Evolutionary conservation across 2,888 invertebrate genomes (phyloP), one percentile per base, ranked within the genome.

Genomic region (Drosophila fungiperda): DNA sequence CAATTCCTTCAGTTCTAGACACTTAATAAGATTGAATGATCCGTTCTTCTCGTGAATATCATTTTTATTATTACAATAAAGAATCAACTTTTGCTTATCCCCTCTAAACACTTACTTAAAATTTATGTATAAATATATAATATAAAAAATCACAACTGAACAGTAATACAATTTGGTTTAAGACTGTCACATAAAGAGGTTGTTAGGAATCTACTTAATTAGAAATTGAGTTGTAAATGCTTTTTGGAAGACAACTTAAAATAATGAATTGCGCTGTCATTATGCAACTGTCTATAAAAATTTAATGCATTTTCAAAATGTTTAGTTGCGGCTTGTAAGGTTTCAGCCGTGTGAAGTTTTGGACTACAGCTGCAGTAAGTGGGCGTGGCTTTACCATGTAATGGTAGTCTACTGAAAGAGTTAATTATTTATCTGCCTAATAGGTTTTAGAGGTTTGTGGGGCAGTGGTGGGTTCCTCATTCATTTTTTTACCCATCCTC

Each of bases 291-390:
- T 8, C 45, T 8, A 8, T 45, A 23, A 23, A 45, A 23, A 45
- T 45, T 23, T 45, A 45, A 45, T 45, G 45, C 23, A 23, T 45
- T 45, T 45, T 23, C 45, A 45, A 45, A 45, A 45, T 23, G 23
- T 4, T 45, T 45, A 23, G 23, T 45, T 23, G 45, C 45, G 8
- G 45, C 15, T 45, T 45, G 23, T 15, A 23, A 45, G 23, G 45
- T 45, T 23, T 15, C 15, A 45, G 8, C 23, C 45, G 45, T 45
- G 45, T 23, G 45, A 45, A 45, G 23, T 23, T 45, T 45, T 23
- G 45, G 8, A 15, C 8, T 23, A 23, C 1, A 5, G 15, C 45
- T 23, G 15, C 15, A 45, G 15, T 15, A 7, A 1, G 45, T 23
- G 45, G 45, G 45, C 45, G 45, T 45, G 45, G 23, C 15, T 15